Conservation (phyloP, 2,797 vertebrate species). For the Trachops cirrhosus region DNA sequence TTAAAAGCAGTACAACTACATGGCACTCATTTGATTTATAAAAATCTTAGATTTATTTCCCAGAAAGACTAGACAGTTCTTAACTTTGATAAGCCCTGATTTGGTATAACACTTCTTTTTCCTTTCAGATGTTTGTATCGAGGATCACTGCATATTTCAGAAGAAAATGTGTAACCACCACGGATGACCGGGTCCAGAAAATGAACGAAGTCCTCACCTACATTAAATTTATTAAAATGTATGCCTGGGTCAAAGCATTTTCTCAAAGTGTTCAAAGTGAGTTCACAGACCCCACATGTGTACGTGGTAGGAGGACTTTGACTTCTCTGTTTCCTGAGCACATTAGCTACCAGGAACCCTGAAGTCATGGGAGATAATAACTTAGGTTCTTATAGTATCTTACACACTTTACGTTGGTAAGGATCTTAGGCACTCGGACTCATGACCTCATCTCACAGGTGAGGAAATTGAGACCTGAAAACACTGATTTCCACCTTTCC, state of each 20-base stretch:
- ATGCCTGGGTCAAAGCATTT: conserved; percentile 96
- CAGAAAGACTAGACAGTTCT: neutral
- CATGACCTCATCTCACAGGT: neutral
- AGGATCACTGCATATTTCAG: conserved; percentile 94
- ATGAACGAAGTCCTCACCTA: conserved; percentile 97
- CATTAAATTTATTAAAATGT: conserved; percentile 98
- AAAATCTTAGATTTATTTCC: neutral
- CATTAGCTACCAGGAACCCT: neutral
- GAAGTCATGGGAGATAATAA: neutral
- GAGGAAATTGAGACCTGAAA: neutral
- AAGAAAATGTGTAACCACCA: conserved; percentile 89
- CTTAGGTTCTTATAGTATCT: neutral
- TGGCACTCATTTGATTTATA: neutral
- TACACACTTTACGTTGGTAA: neutral
- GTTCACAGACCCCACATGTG: conserved; percentile 66
- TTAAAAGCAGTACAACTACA: neutral
- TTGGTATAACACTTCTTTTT: neutral
- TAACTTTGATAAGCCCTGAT: neutral
- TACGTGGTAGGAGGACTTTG: neutral
- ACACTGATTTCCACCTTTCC: neutral
- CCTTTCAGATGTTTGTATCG: conserved; percentile 92
- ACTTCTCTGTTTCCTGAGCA: neutral
- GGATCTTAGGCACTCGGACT: neutral
- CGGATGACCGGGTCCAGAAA: conserved; percentile 94
- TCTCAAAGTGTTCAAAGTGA: conserved; percentile 91